Percentiles rank a stretch among this genome's conserved stretches.
phyloP scores from a whole-genome alignment of 2,888 invertebrate species.

The Drosophila phalerata region DNA sequence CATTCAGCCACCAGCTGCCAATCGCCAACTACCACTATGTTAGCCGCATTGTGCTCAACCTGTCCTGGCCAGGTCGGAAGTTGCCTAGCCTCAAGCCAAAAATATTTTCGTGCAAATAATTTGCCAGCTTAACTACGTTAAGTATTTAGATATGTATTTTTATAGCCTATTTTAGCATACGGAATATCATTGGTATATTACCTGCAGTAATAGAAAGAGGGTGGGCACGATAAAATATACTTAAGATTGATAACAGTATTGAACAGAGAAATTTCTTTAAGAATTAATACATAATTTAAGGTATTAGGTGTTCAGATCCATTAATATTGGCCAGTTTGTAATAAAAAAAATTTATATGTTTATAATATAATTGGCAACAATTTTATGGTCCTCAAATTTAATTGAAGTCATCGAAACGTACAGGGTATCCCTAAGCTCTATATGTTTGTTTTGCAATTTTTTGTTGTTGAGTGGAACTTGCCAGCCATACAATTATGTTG shows the following conservation, averaged over 20 bases:
- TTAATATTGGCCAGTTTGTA: too few relatives aligned
- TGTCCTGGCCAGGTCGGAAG: conserved; percentile 55
- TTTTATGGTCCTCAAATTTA: not conserved
- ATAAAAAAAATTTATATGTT: too few relatives aligned
- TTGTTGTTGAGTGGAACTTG: conserved; percentile 10
- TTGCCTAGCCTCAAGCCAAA: conserved; percentile 54
- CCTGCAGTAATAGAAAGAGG: not conserved
- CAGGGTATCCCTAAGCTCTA: not conserved
- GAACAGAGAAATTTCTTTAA: not conserved
- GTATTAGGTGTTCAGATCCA: too few relatives aligned
- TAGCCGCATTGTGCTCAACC: conserved; percentile 11
- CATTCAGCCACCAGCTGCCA: conserved; percentile 29
- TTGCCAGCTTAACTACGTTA: conserved; percentile 72
- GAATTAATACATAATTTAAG: too few relatives aligned
- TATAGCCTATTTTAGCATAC: conserved; percentile 40
- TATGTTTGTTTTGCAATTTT: not conserved
- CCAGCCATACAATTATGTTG: conserved; percentile 68
- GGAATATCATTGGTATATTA: conserved; percentile 24
- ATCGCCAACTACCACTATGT: conserved; percentile 36
- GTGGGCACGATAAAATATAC: not conserved
- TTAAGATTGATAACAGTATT: not conserved
- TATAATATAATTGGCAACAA: not conserved
- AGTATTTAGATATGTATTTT: conserved; percentile 67
- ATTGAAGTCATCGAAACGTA: not conserved
- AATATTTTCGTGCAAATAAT: conserved; percentile 81